A percentile compares a stretch with the other conserved stretches of the same genome.
Conservation (phyloP, 2,113 vertebrate species). For the Larimichthys crocea region DNA sequence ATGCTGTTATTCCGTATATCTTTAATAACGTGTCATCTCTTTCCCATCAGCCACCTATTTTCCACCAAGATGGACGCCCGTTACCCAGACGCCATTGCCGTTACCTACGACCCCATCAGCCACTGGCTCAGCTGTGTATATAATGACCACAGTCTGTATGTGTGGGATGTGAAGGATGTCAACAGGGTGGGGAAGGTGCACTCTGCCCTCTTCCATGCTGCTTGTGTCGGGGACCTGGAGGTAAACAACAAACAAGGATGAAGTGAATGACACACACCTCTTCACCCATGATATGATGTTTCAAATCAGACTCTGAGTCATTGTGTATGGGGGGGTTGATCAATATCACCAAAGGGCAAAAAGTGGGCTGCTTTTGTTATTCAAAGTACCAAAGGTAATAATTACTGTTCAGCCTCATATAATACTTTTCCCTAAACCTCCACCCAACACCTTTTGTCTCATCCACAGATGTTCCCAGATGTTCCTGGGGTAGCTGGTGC, state of each 20-base stretch:
- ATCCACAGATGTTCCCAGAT: constrained; percentile 89
- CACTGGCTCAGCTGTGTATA: constrained; percentile 96
- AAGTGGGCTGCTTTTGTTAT: not conserved
- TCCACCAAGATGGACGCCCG: constrained; percentile 81
- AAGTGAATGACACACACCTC: not conserved
- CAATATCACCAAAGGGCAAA: too few species aligned
- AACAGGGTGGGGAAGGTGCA: constrained; percentile 94
- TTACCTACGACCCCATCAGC: constrained; percentile 92
- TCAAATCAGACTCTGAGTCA: not conserved
- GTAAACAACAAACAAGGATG: constrained; percentile 79
- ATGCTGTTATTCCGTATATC: not conserved
- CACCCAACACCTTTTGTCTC: not conserved
- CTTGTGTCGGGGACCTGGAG: constrained; percentile 95
- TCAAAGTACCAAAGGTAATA: too few species aligned
- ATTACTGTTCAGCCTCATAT: not conserved
- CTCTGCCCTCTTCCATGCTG: constrained; percentile 93
- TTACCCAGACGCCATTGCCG: constrained; percentile 91
- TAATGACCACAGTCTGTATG: constrained; percentile 97
- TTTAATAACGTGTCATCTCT: constrained; percentile 7
- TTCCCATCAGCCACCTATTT: constrained; percentile 86
- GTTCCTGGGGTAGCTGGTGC: constrained; percentile 83
- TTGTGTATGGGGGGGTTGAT: too few species aligned
- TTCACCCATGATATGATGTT: not conserved
- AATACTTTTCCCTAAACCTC: not conserved
- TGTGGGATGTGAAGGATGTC: constrained; percentile 94